Base-by-base conservation (phyloP, 2,797 vertebrate genomes). In the Lindbergichthys nudifrons region DNA sequence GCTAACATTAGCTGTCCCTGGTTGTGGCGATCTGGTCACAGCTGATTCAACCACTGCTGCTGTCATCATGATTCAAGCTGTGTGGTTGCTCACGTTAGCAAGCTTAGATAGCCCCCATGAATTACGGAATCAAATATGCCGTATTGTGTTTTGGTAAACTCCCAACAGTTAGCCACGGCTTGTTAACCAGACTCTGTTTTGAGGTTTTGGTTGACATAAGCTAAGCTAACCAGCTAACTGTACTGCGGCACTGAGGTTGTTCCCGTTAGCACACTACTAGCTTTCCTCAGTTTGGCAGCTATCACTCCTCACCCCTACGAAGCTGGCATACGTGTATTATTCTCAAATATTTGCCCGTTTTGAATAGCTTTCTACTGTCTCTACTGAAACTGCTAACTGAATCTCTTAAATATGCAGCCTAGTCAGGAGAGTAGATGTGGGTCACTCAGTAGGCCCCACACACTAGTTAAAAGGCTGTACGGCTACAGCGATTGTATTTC, bases 401-500 rank as follows among this genome's bases (percentile, higher is more conserved):
- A 11, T 48, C 61, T 12, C 19, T 3, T 4, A 30, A 47, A 15
- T 26, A 23, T 61, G n/a, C 10, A 50, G 3, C 39, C 39, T 6
- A 46, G 58, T 41, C 13, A 13, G 6, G 42, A 32, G 21, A 79
- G 57, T 75, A 73, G 71, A 89, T 89, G 63, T 79, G 82, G 83
- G 84, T 88, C 87, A 83, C 65, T 51, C 62, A 1, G 73, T 67
- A 90, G 88, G 88, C 90, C 93, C 74, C 50, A 62, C 61, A 32
- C 18, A 81, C 64, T 67, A 36, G 32, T 36, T 36, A 70, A 78
- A 77, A 50, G 81, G 70, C 86, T 77, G 61, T n/a, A 26, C 64
- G 70, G 80, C 65, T 77, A 72, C 66, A 14, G 89, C 70, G 88
- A 94, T 93, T 89, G 90, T 92, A 12, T 94, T 94, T 94, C 92